Conservation (phyloP, 2,888 invertebrate genomes). For the Disparrhopalites patrizii region DNA sequence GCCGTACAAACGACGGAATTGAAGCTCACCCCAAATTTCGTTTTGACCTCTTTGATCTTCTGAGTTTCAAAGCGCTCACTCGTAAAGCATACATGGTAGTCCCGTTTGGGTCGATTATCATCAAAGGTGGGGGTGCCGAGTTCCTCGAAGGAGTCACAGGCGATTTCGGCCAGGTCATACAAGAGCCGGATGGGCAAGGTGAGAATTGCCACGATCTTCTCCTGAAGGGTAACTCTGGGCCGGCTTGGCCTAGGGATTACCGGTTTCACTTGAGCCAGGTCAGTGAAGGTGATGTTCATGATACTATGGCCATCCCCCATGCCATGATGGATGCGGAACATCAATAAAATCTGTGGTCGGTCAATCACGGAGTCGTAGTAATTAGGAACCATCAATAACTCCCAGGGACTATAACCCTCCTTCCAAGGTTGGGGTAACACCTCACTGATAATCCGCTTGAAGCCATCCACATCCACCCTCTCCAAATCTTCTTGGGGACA, state of each 20-base stretch:
- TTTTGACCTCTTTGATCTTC: neutral
- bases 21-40: neutral
- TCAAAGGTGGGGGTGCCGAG: neutral
- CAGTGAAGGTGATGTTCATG: neutral
- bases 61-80: neutral
- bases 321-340: neutral
- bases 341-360: neutral
- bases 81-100: neutral
- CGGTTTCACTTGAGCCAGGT: neutral
- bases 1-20: neutral
- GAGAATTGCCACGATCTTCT: neutral
- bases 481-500: neutral
- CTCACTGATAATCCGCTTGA: neutral
- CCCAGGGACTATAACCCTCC: neutral
- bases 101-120: neutral
- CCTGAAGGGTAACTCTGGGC: neutral
- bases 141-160: neutral
- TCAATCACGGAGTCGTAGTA: neutral
- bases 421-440: neutral
- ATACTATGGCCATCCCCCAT: slow-evolving; percentile 1
- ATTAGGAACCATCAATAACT: neutral
- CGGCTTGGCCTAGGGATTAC: neutral
- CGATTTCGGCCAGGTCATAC: neutral
- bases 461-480: neutral
- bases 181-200: neutral